phyloP scores from a whole-genome alignment of 1,140 invertebrate species.

The Mya arenaria region DNA sequence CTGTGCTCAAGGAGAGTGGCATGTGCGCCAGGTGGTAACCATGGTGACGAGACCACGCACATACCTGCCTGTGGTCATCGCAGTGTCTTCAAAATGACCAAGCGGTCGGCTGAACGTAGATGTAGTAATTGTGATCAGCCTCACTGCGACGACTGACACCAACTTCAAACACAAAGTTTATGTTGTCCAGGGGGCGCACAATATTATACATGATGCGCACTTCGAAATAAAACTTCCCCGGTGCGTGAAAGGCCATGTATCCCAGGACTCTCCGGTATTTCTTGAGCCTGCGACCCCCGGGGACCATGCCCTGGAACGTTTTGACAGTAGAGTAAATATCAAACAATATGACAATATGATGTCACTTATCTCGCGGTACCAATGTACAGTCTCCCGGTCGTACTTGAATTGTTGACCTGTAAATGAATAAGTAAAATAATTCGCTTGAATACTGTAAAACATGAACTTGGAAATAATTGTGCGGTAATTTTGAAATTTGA shows the following conservation, averaged over 20 bases:
- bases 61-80: constrained; percentile 62
- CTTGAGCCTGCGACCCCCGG: constrained; percentile 36
- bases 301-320: constrained; percentile 19
- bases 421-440: neutral
- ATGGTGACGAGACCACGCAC: constrained; percentile 62
- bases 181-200: constrained; percentile 58
- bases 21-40: constrained; percentile 52
- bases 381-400: constrained; percentile 60
- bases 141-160: constrained; percentile 59
- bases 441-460: neutral
- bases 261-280: constrained; percentile 61
- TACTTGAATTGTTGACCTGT: constrained; percentile 55
- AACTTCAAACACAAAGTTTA: constrained; percentile 64
- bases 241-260: constrained; percentile 50
- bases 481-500: neutral
- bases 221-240: constrained; percentile 64
- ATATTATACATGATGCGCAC: constrained; percentile 51
- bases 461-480: neutral
- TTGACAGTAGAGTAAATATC: constrained; percentile 53
- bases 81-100: constrained; percentile 67
- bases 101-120: constrained; percentile 60
- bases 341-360: constrained; percentile 32
- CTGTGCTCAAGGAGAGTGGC: constrained; percentile 39
- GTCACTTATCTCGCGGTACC: constrained; percentile 62
- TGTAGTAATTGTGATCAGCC: constrained; percentile 61